Evolutionary conservation across 2,113 vertebrate genomes (phyloP).

Genomic region (Pontoporia blainvillei): DNA sequence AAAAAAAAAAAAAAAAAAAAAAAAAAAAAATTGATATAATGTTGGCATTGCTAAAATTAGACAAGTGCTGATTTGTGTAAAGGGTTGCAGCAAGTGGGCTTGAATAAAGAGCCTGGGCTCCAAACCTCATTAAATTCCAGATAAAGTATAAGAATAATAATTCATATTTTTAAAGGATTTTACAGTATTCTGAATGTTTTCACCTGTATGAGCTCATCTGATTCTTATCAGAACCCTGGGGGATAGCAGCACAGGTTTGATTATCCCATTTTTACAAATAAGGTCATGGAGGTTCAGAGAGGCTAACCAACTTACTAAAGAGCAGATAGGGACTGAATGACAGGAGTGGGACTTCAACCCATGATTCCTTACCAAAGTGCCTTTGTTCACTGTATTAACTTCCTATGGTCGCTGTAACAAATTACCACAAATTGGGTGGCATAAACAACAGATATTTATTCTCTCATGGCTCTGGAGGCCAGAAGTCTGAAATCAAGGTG

Average conservation of each 20-base stretch:
- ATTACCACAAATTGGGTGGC: not conserved
- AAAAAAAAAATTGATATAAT: slow-evolving; percentile 33
- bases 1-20: no score
- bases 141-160: not conserved
- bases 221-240: not conserved
- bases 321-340: not conserved
- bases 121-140: not conserved
- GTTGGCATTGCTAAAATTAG: slow-evolving; percentile 45
- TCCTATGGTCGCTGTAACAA: not conserved
- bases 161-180: not conserved
- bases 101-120: not conserved
- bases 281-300: not conserved
- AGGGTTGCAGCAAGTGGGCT: not conserved
- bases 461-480: not conserved
- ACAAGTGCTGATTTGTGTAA: slow-evolving; percentile 16
- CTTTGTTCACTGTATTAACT: not conserved
- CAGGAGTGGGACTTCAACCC: not conserved
- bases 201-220: not conserved
- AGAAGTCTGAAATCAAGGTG: not conserved
- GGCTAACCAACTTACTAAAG: not conserved
- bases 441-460: not conserved
- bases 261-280: not conserved
- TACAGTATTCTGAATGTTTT: not conserved
- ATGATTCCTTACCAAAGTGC: not conserved
- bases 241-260: not conserved